These are phyloP conservation scores for Ganaspis sp. DNA, from an alignment of 1,140 invertebrate genomes.

Conservation along the genomic window DNA sequence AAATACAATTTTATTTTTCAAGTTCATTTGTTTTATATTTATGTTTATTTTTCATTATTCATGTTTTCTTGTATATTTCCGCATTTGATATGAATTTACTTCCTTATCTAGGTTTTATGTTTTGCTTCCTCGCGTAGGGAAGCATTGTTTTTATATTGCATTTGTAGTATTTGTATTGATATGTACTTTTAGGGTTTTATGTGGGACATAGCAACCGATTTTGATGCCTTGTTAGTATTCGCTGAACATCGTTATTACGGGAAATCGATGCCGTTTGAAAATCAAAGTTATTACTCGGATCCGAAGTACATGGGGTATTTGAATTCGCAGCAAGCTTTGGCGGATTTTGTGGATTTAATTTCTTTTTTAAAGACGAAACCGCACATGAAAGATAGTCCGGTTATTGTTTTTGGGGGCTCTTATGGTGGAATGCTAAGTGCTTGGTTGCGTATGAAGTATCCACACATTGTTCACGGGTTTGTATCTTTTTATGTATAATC, in stretches of 20 bases:
- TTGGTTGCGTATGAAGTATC: slow-evolving; percentile 98
- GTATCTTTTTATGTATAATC: slow-evolving; percentile 34
- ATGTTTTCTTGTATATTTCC: too few relatives aligned
- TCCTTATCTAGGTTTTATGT: too few relatives aligned
- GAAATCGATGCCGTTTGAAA: slow-evolving; percentile 91
- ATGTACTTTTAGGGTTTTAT: slow-evolving; percentile 93
- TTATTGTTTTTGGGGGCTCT: slow-evolving; percentile 95
- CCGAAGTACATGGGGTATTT: slow-evolving; percentile 89
- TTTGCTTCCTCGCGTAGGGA: too few relatives aligned
- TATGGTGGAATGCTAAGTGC: slow-evolving; percentile 98
- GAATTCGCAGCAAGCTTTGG: slow-evolving; percentile 93
- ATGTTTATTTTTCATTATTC: too few relatives aligned
- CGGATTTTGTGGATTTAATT: slow-evolving; percentile 93
- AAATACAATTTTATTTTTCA: too few relatives aligned
- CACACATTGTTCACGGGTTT: slow-evolving; percentile 87
- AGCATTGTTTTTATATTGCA: too few relatives aligned
- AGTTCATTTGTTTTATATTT: too few relatives aligned
- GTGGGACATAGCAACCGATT: slow-evolving; percentile 91
- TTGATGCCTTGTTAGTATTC: slow-evolving; percentile 91
- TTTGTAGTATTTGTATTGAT: too few relatives aligned
- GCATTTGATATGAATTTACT: too few relatives aligned
- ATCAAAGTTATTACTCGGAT: slow-evolving; percentile 81
- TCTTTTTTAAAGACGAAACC: slow-evolving; percentile 77
- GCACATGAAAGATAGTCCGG: slow-evolving; percentile 79
- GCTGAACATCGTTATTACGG: slow-evolving; percentile 98